Conservation (phyloP, 2,888 invertebrate species). For the Drosophila paracracens region DNA sequence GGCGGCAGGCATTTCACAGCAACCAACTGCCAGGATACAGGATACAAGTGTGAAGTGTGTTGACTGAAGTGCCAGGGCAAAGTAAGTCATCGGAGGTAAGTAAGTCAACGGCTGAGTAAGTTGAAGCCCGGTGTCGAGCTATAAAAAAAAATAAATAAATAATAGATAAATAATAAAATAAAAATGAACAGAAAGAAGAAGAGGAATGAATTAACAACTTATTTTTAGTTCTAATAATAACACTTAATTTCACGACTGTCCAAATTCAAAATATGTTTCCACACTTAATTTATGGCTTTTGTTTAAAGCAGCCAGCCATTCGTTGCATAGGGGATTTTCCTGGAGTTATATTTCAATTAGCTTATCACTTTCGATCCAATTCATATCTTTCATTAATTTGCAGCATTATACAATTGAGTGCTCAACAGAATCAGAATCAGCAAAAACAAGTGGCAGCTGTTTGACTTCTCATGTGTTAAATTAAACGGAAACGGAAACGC, state of each 20-base stretch:
- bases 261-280: background rate
- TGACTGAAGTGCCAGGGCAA: slow-evolving; percentile 50
- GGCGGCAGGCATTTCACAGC: slow-evolving; percentile 24
- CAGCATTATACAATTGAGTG: background rate
- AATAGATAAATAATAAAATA: slow-evolving; percentile 4
- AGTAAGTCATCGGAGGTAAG: slow-evolving; percentile 22
- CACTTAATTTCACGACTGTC: too few species aligned
- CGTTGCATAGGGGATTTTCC: rapidly evolving
- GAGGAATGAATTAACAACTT: background rate
- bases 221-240: background rate
- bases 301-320: background rate
- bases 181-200: background rate
- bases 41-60: background rate
- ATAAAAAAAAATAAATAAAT: slow-evolving; percentile 2
- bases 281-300: background rate
- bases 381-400: background rate
- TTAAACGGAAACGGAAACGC: too few species aligned
- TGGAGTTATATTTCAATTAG: background rate
- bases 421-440: background rate
- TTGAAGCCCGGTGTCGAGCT: background rate
- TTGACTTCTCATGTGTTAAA: background rate
- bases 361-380: background rate
- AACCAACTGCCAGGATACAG: slow-evolving; percentile 29
- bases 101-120: slow-evolving; percentile 34
- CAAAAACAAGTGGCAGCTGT: background rate